phyloP scores from a whole-genome alignment of 2,797 vertebrate species.

The Vireo griseus region DNA sequence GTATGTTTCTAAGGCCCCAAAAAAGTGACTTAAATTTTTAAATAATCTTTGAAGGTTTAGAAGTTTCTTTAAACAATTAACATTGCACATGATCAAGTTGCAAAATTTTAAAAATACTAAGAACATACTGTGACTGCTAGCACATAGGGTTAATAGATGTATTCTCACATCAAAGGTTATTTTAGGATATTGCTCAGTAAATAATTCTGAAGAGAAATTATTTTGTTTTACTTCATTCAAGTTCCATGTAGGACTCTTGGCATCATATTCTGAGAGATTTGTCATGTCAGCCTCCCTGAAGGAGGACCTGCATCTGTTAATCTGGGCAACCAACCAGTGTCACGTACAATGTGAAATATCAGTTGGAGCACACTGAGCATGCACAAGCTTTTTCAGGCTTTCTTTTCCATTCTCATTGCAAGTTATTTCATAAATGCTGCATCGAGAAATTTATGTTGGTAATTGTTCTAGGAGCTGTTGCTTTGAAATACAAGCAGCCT shows the following conservation, averaged over 20 bases:
- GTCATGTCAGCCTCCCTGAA: constrained; percentile 10
- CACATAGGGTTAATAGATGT: background rate
- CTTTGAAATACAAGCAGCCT: constrained; percentile 1
- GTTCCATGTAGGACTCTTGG: background rate
- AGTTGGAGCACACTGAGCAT: background rate
- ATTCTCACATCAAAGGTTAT: background rate
- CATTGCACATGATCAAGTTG: background rate
- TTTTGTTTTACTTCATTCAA: constrained; percentile 3
- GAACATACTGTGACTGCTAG: background rate
- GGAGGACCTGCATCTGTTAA: constrained; percentile 10
- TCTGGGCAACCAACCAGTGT: constrained; percentile 4
- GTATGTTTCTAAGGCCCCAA: background rate
- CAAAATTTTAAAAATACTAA: background rate
- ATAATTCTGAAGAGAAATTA: background rate
- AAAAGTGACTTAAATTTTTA: background rate
- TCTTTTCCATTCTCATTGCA: background rate
- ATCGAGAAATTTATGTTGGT: background rate
- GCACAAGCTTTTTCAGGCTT: background rate
- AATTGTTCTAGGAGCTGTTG: background rate
- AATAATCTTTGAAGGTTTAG: background rate
- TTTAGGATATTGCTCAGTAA: background rate
- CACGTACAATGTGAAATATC: background rate
- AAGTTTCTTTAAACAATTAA: background rate
- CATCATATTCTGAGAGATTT: background rate
- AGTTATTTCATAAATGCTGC: background rate